These are phyloP conservation scores for Nematolebias whitei DNA, from an alignment of 2,113 vertebrate species.

Conservation along the genomic window DNA sequence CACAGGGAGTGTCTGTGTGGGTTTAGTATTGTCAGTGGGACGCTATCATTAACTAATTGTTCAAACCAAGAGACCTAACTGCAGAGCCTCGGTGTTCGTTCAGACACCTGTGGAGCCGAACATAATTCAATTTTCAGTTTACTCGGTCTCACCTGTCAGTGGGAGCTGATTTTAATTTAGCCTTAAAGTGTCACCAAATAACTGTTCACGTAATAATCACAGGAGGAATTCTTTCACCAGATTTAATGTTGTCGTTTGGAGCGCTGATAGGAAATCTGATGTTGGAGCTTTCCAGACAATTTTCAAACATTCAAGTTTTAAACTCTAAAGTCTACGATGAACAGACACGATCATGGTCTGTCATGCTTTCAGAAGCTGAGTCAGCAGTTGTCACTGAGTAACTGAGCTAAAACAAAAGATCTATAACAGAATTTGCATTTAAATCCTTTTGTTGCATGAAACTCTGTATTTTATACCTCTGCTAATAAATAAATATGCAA, in stretches of 20 bases:
- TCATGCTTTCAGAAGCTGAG: neutral
- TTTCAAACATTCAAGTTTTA: too few relatives aligned
- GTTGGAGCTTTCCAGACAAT: too few relatives aligned
- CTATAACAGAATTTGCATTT: too few relatives aligned
- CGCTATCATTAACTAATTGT: conserved; percentile 49
- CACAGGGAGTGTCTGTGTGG: conserved; percentile 15
- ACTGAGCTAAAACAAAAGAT: too few relatives aligned
- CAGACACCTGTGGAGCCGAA: conserved; percentile 25
- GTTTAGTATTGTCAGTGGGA: conserved; percentile 27
- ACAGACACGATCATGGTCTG: too few relatives aligned
- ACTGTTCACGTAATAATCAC: neutral
- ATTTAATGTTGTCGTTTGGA: neutral
- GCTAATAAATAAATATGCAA: too few relatives aligned
- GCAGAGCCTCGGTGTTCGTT: conserved; percentile 10
- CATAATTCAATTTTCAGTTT: conserved; percentile 41
- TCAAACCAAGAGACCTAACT: conserved; percentile 27
- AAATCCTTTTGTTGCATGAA: too few relatives aligned
- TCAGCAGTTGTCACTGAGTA: neutral
- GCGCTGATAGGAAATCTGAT: too few relatives aligned
- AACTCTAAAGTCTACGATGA: too few relatives aligned
- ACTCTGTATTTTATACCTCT: too few relatives aligned
- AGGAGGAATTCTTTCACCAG: neutral
- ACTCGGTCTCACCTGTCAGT: conserved; percentile 6
- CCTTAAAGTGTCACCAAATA: neutral
- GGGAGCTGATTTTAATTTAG: neutral